Evolutionary conservation across 2,888 invertebrate species (phyloP).

Genomic region (Drosophila acutilabella): DNA sequence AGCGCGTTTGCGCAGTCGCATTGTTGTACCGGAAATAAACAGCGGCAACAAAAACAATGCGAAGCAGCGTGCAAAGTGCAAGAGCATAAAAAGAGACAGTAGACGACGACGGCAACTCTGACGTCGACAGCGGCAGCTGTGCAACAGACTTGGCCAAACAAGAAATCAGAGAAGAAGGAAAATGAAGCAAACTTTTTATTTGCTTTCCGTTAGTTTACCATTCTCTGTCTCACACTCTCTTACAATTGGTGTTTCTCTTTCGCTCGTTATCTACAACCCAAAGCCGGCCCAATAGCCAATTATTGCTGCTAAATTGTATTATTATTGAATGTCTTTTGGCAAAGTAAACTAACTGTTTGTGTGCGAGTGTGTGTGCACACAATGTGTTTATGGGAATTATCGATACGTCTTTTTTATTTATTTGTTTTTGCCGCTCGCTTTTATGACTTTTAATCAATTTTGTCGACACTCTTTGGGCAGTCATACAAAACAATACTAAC

Average conservation of each 20-base stretch:
- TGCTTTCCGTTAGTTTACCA: slow-evolving; percentile 46
- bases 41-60: slow-evolving; percentile 32
- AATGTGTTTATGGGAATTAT: slow-evolving; percentile 68
- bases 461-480: slow-evolving; percentile 22
- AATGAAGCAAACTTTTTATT: slow-evolving; percentile 51
- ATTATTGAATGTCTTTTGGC: slow-evolving; percentile 68
- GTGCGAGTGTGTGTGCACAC: slow-evolving; percentile 1
- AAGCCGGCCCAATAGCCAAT: slow-evolving; percentile 65
- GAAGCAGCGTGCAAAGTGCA: slow-evolving; percentile 55
- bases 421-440: slow-evolving; percentile 47
- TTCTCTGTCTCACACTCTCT: not conserved
- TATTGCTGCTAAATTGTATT: slow-evolving; percentile 77
- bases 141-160: slow-evolving; percentile 44
- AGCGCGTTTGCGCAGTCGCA: slow-evolving; percentile 61
- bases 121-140: slow-evolving; percentile 20
- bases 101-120: slow-evolving; percentile 1
- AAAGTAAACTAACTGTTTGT: slow-evolving; percentile 33
- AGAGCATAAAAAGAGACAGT: slow-evolving; percentile 35
- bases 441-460: slow-evolving; percentile 54
- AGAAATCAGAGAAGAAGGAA: slow-evolving; percentile 45
- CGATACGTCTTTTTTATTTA: slow-evolving; percentile 34
- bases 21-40: slow-evolving; percentile 68
- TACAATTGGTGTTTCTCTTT: slow-evolving; percentile 7
- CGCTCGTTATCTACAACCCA: slow-evolving; percentile 17
- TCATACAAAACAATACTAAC: slow-evolving; percentile 60